Conservation (phyloP, 1,140 invertebrate species). For the Euglossa dilemma region DNA sequence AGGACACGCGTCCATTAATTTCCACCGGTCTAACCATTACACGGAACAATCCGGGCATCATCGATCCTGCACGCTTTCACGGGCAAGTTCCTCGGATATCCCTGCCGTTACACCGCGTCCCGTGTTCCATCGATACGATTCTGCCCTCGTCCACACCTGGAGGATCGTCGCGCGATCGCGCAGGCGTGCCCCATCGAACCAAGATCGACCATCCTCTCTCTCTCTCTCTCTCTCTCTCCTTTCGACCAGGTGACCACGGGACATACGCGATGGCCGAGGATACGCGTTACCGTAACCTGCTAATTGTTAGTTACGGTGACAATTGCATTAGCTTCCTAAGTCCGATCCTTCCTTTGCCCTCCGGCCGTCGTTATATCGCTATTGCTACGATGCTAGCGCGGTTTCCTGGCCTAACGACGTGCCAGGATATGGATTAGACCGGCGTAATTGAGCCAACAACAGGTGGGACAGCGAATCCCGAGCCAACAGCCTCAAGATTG, state of each 20-base stretch:
- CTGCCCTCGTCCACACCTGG: neutral
- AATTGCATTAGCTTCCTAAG: slow-evolving; percentile 69
- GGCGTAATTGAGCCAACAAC: slow-evolving; percentile 56
- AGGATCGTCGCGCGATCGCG: neutral
- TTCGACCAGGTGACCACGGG: too few relatives aligned
- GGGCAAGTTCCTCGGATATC: neutral
- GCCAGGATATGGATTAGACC: slow-evolving; percentile 46
- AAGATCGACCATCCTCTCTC: neutral
- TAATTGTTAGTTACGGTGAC: slow-evolving; percentile 72
- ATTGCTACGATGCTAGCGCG: slow-evolving; percentile 27
- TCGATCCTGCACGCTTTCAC: neutral
- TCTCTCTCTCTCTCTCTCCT: too few relatives aligned
- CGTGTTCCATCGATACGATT: neutral
- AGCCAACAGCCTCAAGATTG: slow-evolving; percentile 22
- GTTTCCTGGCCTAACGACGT: slow-evolving; percentile 41
- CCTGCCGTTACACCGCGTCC: neutral
- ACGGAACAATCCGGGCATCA: neutral
- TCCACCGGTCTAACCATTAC: neutral
- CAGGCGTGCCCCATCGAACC: neutral
- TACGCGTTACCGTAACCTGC: slow-evolving; percentile 56
- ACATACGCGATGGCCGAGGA: slow-evolving; percentile 8
- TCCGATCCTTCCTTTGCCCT: slow-evolving; percentile 36
- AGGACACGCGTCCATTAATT: neutral
- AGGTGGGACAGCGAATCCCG: slow-evolving; percentile 50
- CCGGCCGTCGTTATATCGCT: slow-evolving; percentile 39